Base-by-base conservation (phyloP, 1,140 invertebrate species). In the Cecropterus lyciades region DNA sequence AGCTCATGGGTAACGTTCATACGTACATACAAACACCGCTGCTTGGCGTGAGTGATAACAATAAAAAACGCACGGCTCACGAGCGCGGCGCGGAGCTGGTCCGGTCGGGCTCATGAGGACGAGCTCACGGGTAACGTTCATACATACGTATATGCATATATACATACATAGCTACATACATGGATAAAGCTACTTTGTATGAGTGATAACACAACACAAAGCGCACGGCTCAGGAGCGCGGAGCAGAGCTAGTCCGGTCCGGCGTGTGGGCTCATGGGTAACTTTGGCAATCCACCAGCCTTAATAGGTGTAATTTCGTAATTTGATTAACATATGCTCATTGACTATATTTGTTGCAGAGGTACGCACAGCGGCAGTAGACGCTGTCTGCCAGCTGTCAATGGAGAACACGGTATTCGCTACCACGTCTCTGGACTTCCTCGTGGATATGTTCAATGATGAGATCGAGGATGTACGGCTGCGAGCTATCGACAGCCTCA, bases 371-470 rank as follows among this genome's bases (percentile, higher is more conserved):
- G 98, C 98, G 11, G 95, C 98, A 0, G 96, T 99, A 0, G 97
- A 99, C 82, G 98, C 99, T 0, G 93, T 99, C 15, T 99, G 98
- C 87, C 94, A 95, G 69, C 89, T 99, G 53, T 98, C 99, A 0
- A 90, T 97, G 56, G 95, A 96, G 67, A 97, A 98, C 75, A 94
- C 95, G 0, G 93, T 94, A 27, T 99, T 99, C 92, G 98, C 98
- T 0, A 94, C 95, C 27, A 94, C 97, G 37, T 96, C 97, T 0
- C 91, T 99, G 3, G 99, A 99, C 87, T 99, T 99, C 82, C 93
- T 99, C 40, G 99, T 99, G 0, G 99, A 99, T 85, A 99, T 99
- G 99, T 99, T 99, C 84, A 99, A 99, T 87, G 99, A 99, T 92
- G 99, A 99, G 93, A 99, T 99, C 70, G 98, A 99, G 92, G 97